Base-by-base conservation (phyloP, 2,797 vertebrate genomes). In the Benthosema pterotum region DNA sequence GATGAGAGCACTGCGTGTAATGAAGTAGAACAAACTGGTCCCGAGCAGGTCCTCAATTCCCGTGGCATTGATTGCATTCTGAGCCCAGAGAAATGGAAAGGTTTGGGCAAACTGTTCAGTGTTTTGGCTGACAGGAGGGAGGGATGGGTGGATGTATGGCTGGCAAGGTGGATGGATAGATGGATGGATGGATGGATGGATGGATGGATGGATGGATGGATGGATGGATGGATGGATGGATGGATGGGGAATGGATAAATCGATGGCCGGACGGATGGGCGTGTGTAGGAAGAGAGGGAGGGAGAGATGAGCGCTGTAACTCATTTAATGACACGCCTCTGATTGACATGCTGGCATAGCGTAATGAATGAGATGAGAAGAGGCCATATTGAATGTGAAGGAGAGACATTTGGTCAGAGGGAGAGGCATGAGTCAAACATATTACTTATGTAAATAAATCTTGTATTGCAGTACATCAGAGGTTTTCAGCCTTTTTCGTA, bases 301-400 rank as follows among this genome's bases (percentile, higher is more conserved):
- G 45, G 45, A 46, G 45, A 15, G 12, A 46, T 38, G 32, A 38
- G 32, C 8, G 32, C 32, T 38, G 9, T 38, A 38, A 38, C 32
- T 38, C 32, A 38, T 38, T 38, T 38, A 38, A 38, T 38, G 32
- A 38, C 32, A 9, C 32, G 32, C 32, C 32, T 38, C 32, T 11
- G 32, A 38, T 38, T 38, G 32, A 38, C 32, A 38, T 38, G 32
- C 32, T 9, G 32, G 32, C 7, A 38, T 11, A 59, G 45, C 60
- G 63, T 5, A 46, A 42, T 61, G 53, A 60, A 51, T 57, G 42
- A 60, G 47, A 64, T 38, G 32, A 38, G 32, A 38, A 38, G 32
- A 38, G 65, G 32, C 64, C 76, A 79, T 79, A 72, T 72, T 74
- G 69, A 75, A 71, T 70, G 68, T 65, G 19, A 67, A 71, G 56